Evolutionary conservation across 2,888 invertebrate species (phyloP).

Genomic region (Seira sanloemensis): DNA sequence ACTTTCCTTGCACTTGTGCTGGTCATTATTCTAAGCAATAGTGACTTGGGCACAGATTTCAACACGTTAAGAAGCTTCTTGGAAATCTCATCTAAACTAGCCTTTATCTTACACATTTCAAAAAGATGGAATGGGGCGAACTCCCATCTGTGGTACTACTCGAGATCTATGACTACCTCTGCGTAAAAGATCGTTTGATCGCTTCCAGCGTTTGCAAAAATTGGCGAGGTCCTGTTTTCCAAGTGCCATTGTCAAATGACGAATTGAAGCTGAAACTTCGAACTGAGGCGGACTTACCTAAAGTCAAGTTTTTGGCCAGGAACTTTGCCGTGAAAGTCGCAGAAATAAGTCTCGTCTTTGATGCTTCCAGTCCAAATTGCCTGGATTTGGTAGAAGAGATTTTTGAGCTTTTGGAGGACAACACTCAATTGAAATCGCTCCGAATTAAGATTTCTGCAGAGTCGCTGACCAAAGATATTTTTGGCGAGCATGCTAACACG

Average conservation of each 20-base stretch:
- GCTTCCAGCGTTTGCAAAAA: slow-evolving; percentile 69
- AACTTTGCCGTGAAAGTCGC: slow-evolving; percentile 67
- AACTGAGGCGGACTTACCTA: slow-evolving; percentile 58
- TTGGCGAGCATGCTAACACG: slow-evolving; percentile 54
- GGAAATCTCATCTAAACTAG: neutral
- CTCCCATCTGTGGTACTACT: slow-evolving; percentile 70
- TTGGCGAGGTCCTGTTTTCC: slow-evolving; percentile 71
- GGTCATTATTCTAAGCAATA: slow-evolving; percentile 9
- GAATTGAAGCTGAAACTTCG: slow-evolving; percentile 54
- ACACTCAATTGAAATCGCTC: slow-evolving; percentile 65
- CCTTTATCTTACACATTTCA: neutral
- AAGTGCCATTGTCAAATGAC: slow-evolving; percentile 69
- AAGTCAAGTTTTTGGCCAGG: slow-evolving; percentile 61
- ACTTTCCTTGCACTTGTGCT: neutral
- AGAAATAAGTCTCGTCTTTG: slow-evolving; percentile 65
- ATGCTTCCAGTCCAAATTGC: slow-evolving; percentile 62
- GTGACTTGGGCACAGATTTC: neutral
- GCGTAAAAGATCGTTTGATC: slow-evolving; percentile 63
- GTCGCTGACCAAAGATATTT: slow-evolving; percentile 56
- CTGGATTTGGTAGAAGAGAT: slow-evolving; percentile 68
- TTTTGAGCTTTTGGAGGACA: slow-evolving; percentile 63
- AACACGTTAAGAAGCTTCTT: neutral
- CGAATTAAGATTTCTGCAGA: slow-evolving; percentile 68
- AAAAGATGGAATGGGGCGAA: slow-evolving; percentile 70
- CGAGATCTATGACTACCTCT: slow-evolving; percentile 69